phyloP scores from a whole-genome alignment of 2,797 vertebrate species.

The Crotalus adamanteus region DNA sequence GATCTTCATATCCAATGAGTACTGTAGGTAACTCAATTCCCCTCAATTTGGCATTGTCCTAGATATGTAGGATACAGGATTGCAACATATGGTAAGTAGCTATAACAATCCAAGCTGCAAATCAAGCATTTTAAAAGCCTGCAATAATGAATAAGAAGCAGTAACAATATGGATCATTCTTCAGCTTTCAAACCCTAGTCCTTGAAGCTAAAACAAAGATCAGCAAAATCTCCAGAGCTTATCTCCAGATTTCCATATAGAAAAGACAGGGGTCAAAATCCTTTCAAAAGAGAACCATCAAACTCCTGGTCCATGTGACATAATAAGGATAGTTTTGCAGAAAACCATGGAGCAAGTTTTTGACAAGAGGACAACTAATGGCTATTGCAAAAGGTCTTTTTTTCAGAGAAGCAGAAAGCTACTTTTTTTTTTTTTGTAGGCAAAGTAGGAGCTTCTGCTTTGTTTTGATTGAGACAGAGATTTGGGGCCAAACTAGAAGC shows the following conservation, averaged over 20 bases:
- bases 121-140: background rate
- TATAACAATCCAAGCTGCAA: background rate
- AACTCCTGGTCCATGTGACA: background rate
- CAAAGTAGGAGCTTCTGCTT: constrained; percentile 31
- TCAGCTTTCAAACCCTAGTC: background rate
- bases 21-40: background rate
- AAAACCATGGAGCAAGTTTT: background rate
- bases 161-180: background rate
- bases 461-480: constrained; percentile 44
- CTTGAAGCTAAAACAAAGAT: background rate
- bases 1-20: background rate
- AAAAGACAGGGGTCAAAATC: background rate
- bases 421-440: background rate
- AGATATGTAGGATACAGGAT: background rate
- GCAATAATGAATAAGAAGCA: background rate
- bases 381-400: background rate
- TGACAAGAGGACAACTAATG: background rate
- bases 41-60: background rate
- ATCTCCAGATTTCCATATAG: background rate
- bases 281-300: background rate
- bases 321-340: background rate
- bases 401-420: background rate
- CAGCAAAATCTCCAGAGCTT: background rate
- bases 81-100: background rate
- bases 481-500: background rate